Base-by-base conservation (phyloP, 1,140 invertebrate genomes). In the Cardiocondyla obscurior region DNA sequence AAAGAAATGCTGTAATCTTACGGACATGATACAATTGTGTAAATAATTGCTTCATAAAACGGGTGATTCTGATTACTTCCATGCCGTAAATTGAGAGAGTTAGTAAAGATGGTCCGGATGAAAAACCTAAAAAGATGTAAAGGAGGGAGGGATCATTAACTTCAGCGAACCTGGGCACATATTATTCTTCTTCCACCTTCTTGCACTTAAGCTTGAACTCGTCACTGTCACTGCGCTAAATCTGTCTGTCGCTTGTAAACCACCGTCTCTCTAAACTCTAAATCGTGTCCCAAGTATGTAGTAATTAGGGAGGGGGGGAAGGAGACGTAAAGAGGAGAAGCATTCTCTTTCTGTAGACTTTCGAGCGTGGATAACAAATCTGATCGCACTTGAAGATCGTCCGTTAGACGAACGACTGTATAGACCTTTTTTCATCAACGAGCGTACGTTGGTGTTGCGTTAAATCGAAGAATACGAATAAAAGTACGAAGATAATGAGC, bases 21-120 rank as follows among this genome's bases (percentile, higher is more conserved):
- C 16, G 46, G 39, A 25, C 42, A 79, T 53, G 33, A 53, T 44
- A 88, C 83, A 74, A 86, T 90, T 83, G 74, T 90, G 84, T 89
- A 91, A 88, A 88, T 88, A 88, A 79, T 72, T 83, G 72, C 83
- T 65, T 84, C 57, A 51, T 69, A 73, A 79, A 77, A 70, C 28
- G 72, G 22, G 76, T 39, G 36, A 86, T 88, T 82, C 62, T 81
- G 46, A 88, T 76, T 77, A 83, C 79, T 84, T 84, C 81, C 69
- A 74, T 39, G n/a, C n/a, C 30, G 33, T 33, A 73, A 62, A 82
- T 19, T 25, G 49, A 62, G 49, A 60, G 57, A 36, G 28, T 16
- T 16, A 42, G 60, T 10, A 36, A 14, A 64, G 19, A 76, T 19
- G 53, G 10, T 10, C 30, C 39, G 33, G 53, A 44, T 53, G 44